These are phyloP conservation scores for Stictocephala bisonia DNA, from an alignment of 2,888 invertebrate species.

Conservation along the genomic window DNA sequence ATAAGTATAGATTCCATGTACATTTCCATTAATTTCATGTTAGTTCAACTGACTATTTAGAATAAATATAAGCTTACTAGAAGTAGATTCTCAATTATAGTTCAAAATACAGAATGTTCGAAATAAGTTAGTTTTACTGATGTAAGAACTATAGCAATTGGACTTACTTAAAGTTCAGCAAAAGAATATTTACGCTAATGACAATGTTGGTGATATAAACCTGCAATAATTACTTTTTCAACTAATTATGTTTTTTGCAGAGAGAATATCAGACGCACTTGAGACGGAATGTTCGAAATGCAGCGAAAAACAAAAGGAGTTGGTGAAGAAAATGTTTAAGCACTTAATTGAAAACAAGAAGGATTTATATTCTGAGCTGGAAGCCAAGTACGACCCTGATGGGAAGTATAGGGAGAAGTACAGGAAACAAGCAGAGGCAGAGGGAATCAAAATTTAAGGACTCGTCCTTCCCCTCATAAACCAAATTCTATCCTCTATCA, in stretches of 20 bases:
- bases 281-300: conserved; percentile 75
- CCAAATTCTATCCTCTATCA: background rate
- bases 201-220: no score
- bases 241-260: conserved; percentile 65
- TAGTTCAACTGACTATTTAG: no score
- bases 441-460: background rate
- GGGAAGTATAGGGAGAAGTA: conserved; percentile 39
- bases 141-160: no score
- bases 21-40: no score
- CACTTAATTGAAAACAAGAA: conserved; percentile 70
- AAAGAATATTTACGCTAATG: no score
- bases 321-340: conserved; percentile 73
- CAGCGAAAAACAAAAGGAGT: conserved; percentile 72
- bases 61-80: no score
- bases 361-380: conserved; percentile 68
- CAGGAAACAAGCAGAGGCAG: background rate
- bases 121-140: no score
- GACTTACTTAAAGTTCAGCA: no score
- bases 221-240: no score
- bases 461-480: background rate
- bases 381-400: conserved; percentile 66
- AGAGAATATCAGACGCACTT: conserved; percentile 76
- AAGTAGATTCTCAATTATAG: no score
- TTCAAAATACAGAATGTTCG: no score
- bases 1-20: no score